Percentiles rank a stretch among this genome's conserved stretches.
phyloP scores from a whole-genome alignment of 2,113 vertebrate genomes.

The Campylomormyrus tamandua region DNA sequence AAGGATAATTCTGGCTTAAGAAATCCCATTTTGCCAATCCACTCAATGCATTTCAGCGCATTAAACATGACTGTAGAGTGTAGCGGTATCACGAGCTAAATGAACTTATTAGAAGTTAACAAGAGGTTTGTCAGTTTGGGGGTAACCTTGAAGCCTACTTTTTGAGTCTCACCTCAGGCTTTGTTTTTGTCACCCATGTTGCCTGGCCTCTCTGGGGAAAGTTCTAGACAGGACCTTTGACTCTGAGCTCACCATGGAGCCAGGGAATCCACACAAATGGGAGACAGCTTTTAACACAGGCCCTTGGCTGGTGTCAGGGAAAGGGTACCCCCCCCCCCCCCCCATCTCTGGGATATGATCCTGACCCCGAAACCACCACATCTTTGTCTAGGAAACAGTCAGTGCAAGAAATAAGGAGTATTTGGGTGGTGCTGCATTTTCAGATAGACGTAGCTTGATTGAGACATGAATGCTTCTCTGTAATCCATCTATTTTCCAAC shows the following conservation, averaged over 20 bases:
- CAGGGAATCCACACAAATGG: conserved; percentile 35
- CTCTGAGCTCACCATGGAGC: conserved; percentile 11
- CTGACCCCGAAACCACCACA: conserved; percentile 34
- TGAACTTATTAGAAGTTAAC: background rate
- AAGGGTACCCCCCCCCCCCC: conserved; percentile 32
- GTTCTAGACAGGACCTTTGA: conserved; percentile 25
- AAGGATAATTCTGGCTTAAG: background rate
- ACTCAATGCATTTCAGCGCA: background rate
- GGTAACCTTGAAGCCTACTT: background rate
- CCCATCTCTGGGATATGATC: conserved; percentile 41
- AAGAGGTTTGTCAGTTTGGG: background rate
- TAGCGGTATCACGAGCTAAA: background rate
- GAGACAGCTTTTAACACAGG: conserved; percentile 49
- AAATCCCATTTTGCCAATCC: background rate
- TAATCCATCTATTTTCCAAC: background rate
- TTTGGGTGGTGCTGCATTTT: background rate
- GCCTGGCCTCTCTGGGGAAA: conserved; percentile 23
- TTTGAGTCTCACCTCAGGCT: background rate
- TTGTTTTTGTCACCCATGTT: background rate
- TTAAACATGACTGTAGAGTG: background rate
- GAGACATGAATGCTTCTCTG: background rate
- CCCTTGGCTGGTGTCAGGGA: conserved; percentile 31
- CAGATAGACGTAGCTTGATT: background rate
- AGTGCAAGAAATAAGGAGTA: background rate
- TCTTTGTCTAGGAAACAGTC: conserved; percentile 22